Percentiles rank a stretch among this genome's conserved stretches.
Evolutionary conservation across 2,797 vertebrate species (phyloP).

Genomic region (Uromys caudimaculatus): DNA sequence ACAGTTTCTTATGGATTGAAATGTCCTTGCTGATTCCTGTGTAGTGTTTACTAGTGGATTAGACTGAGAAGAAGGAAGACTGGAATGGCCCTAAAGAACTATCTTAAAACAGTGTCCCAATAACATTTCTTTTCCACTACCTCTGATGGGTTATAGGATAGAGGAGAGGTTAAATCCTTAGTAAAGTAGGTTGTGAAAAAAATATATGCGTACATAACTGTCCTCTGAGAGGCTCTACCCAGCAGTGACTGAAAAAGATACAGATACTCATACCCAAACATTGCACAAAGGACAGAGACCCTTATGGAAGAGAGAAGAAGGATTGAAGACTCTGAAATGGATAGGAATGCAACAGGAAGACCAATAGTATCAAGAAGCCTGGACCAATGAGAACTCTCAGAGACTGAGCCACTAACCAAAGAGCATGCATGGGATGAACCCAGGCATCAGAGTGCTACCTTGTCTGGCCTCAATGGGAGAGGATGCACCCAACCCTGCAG

Average conservation of each 20-base stretch:
- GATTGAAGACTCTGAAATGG: too few relatives aligned
- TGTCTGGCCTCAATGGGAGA: too few relatives aligned
- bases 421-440: too few relatives aligned
- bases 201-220: background rate
- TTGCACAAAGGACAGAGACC: fast-evolving
- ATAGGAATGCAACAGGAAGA: too few relatives aligned
- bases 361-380: too few relatives aligned
- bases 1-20: background rate
- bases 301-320: too few relatives aligned
- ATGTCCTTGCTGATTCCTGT: background rate
- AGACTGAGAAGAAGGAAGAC: background rate
- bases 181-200: background rate
- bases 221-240: background rate
- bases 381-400: too few relatives aligned
- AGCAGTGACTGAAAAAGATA: too few relatives aligned
- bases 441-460: too few relatives aligned
- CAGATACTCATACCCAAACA: too few relatives aligned
- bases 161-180: background rate
- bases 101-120: background rate
- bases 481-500: too few relatives aligned
- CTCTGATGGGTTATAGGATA: background rate
- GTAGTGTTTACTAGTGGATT: background rate
- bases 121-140: background rate
- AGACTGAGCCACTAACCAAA: too few relatives aligned
- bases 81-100: background rate